Percentiles rank a stretch among this genome's conserved stretches.
Evolutionary conservation across 2,888 invertebrate genomes (phyloP).

Genomic region (Seira sanloemensis): DNA sequence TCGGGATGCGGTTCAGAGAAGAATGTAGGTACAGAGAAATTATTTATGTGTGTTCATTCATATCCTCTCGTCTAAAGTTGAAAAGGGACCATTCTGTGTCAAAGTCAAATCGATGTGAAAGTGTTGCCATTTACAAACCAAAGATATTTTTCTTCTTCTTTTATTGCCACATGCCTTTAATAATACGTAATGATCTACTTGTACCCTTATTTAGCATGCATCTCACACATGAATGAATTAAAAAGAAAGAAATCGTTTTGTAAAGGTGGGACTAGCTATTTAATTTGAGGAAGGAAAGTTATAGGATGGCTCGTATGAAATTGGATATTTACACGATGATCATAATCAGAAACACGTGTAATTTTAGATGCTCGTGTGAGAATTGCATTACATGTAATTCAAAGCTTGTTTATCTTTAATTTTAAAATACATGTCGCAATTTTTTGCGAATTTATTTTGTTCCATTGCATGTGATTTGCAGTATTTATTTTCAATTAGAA

Average conservation of each 20-base stretch:
- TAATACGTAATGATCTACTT: conserved; percentile 32
- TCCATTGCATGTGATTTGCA: background rate
- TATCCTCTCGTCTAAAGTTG: background rate
- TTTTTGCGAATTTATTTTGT: background rate
- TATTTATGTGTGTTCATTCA: too few relatives aligned
- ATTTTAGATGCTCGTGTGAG: background rate
- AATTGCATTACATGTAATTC: background rate
- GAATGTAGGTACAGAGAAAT: background rate
- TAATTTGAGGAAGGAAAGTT: conserved; percentile 26
- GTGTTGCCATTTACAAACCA: conserved; percentile 41
- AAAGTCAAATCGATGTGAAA: conserved; percentile 42
- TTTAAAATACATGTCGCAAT: background rate
- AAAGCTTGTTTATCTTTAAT: background rate
- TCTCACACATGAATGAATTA: conserved; percentile 17
- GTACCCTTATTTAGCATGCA: conserved; percentile 43
- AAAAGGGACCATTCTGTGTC: conserved; percentile 15
- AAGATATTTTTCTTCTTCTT: background rate
- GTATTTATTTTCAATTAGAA: too few relatives aligned
- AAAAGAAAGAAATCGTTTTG: conserved; percentile 26
- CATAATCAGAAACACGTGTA: background rate
- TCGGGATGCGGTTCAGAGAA: background rate
- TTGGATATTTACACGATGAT: conserved; percentile 21
- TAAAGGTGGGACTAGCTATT: conserved; percentile 33
- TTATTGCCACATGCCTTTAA: conserved; percentile 1
- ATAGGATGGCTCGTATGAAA: background rate